Evolutionary conservation across 2,888 invertebrate species (phyloP).

Genomic region (Machimus atricapillus): DNA sequence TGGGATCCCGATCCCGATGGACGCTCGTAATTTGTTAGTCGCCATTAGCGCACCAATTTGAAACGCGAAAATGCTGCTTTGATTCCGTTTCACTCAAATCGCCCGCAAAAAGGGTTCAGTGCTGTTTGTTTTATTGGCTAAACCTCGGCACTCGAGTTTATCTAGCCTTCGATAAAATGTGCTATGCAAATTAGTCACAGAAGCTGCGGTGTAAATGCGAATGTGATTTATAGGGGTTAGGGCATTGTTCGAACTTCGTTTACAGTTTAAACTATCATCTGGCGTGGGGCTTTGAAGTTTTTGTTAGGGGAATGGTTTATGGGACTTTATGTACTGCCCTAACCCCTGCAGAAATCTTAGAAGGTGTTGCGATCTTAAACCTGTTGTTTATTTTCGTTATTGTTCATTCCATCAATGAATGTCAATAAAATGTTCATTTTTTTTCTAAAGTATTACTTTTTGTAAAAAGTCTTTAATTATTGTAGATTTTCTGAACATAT

Average conservation of each 20-base stretch:
- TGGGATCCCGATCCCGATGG: background rate
- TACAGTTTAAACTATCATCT: background rate
- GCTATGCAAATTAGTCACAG: background rate
- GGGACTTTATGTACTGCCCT: background rate
- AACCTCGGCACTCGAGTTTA: background rate
- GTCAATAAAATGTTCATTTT: too few species aligned
- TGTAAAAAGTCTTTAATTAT: too few species aligned
- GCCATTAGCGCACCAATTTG: background rate
- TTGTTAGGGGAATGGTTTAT: background rate
- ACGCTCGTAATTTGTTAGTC: background rate
- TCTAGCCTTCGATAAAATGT: background rate
- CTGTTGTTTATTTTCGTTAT: background rate
- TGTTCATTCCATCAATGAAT: background rate
- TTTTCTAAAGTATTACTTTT: too few species aligned
- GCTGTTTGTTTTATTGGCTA: background rate
- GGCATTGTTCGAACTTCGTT: background rate
- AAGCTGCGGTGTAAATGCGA: background rate
- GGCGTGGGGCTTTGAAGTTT: background rate
- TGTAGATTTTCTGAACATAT: too few species aligned
- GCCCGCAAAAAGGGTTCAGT: background rate
- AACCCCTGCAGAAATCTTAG: background rate
- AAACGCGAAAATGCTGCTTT: background rate
- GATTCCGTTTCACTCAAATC: background rate
- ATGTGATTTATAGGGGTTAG: background rate
- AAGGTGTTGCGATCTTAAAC: background rate